phyloP scores from a whole-genome alignment of 2,888 invertebrate genomes.

The Caenorhabditis angaria region DNA sequence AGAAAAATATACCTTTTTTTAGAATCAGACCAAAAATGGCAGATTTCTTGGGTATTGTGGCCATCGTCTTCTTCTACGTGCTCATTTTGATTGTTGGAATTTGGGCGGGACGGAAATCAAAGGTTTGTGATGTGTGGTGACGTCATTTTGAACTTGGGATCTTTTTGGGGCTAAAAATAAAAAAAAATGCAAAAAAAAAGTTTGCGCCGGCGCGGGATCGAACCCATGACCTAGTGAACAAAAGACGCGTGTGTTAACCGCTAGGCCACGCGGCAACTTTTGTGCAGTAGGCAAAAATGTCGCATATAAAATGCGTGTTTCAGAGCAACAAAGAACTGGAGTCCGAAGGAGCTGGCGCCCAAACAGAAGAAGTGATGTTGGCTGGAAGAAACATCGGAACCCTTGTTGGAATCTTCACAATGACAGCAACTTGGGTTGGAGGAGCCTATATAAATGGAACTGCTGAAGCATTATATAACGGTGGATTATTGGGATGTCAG shows the following conservation, averaged over 20 bases:
- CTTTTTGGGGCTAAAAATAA: too few species aligned
- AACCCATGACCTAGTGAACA: too few species aligned
- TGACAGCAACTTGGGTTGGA: conserved; percentile 99
- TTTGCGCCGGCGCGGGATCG: too few species aligned
- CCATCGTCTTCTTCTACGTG: conserved; percentile 93
- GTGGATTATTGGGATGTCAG: conserved; percentile 70
- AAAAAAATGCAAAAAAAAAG: too few species aligned
- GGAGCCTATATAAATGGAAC: conserved; percentile 99
- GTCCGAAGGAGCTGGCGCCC: conserved; percentile 76
- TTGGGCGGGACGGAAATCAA: conserved; percentile 92
- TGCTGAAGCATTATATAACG: conserved; percentile 93
- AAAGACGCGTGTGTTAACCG: too few species aligned
- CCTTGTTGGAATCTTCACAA: conserved; percentile 97
- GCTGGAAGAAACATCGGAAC: conserved; percentile 94
- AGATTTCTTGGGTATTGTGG: conserved; percentile 81
- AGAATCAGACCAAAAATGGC: conserved; percentile 22
- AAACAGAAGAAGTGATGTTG: conserved; percentile 94
- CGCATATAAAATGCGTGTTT: background rate
- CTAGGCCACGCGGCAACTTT: background rate
- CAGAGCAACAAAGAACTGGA: conserved; percentile 46
- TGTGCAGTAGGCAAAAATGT: background rate
- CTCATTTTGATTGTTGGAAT: conserved; percentile 93
- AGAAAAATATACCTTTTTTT: background rate
- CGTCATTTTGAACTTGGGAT: background rate
- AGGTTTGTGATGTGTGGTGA: too few species aligned